A percentile compares a stretch with the other conserved stretches of the same genome.
Conservation (phyloP, 2,888 invertebrate genomes). For the Pristionchus fissidentatus region DNA sequence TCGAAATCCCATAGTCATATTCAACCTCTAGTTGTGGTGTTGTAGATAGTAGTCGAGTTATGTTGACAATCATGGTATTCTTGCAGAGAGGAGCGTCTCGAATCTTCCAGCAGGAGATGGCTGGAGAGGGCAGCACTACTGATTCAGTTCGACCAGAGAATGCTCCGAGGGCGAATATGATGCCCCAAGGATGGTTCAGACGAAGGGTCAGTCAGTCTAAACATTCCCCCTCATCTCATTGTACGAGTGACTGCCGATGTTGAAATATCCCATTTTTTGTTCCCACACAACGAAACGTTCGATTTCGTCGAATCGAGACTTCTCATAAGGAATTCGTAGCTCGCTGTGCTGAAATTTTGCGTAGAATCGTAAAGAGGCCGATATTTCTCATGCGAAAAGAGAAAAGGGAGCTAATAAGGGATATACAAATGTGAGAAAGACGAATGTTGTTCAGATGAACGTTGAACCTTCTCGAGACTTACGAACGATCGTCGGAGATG, state of each 20-base stretch:
- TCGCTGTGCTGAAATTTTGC: neutral
- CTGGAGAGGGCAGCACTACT: neutral
- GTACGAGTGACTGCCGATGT: too few relatives aligned
- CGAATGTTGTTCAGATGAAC: slow-evolving; percentile 58
- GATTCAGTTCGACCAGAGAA: slow-evolving; percentile 35
- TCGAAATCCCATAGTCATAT: too few relatives aligned
- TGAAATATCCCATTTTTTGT: neutral
- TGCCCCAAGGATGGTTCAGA: slow-evolving; percentile 48
- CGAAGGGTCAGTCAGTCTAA: slow-evolving; percentile 31
- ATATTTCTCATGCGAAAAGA: neutral
- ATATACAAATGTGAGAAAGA: too few relatives aligned
- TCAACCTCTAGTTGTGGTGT: neutral
- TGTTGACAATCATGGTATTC: neutral
- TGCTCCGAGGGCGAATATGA: slow-evolving; percentile 40
- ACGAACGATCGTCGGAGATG: slow-evolving; percentile 61
- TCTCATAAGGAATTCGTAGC: neutral
- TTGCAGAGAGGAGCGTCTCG: slow-evolving; percentile 4
- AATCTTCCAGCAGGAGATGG: slow-evolving; percentile 30
- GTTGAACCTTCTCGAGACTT: slow-evolving; percentile 70
- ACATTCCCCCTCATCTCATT: neutral
- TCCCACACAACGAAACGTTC: neutral
- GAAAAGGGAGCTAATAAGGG: neutral
- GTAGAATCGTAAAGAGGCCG: neutral
- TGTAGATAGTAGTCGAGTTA: neutral
- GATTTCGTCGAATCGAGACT: neutral